A percentile compares a stretch with the other conserved stretches of the same genome.
Conservation (phyloP, 1,140 invertebrate species). For the Danaus melanippus region DNA sequence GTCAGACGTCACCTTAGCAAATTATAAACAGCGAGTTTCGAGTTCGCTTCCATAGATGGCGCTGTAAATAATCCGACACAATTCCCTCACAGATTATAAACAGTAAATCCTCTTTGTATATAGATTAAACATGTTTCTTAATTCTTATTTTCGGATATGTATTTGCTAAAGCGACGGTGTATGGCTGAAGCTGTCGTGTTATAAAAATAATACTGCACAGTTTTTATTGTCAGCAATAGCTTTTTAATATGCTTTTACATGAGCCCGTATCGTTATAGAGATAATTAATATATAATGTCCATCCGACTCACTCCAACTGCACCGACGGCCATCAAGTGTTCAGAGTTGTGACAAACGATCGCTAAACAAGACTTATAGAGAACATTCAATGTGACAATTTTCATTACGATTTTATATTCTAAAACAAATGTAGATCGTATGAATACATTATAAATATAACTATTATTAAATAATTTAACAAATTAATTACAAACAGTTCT, state of each 20-base stretch:
- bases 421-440: too few relatives aligned
- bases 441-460: too few relatives aligned
- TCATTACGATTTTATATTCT: too few relatives aligned
- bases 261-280: background rate
- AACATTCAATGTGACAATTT: too few relatives aligned
- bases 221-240: conserved; percentile 22
- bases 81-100: too few relatives aligned
- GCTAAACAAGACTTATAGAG: too few relatives aligned
- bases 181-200: background rate
- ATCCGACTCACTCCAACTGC: conserved; percentile 7
- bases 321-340: background rate
- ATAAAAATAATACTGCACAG: conserved; percentile 19
- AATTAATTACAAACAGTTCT: too few relatives aligned
- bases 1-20: conserved; percentile 6
- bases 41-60: too few relatives aligned
- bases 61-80: background rate
- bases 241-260: conserved; percentile 10
- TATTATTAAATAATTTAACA: too few relatives aligned
- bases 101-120: background rate
- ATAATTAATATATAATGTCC: conserved; percentile 1
- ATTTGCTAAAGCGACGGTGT: conserved; percentile 6
- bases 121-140: background rate
- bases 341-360: too few relatives aligned
- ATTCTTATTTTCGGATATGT: background rate
- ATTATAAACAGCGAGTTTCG: background rate